Conservation (phyloP, 2,888 invertebrate species). For the Drosophila subquinaria region DNA sequence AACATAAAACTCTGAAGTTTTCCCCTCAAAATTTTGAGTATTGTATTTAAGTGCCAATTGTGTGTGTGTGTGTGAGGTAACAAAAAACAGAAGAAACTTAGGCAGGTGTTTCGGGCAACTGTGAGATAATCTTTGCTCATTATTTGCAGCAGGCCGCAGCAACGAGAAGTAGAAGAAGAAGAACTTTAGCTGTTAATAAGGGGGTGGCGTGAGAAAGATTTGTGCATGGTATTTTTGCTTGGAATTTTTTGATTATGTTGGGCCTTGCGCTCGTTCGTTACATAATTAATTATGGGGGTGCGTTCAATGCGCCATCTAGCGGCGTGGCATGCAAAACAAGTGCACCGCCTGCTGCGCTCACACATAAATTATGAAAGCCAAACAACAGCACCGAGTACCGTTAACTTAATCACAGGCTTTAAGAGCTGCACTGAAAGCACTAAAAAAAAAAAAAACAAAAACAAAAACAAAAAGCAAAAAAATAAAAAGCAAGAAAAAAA, state of each 20-base stretch:
- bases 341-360: constrained; percentile 69
- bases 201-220: constrained; percentile 69
- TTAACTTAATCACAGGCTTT: constrained; percentile 70
- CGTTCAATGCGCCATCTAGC: constrained; percentile 50
- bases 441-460: constrained; percentile 6
- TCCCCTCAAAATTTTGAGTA: too few relatives aligned
- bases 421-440: constrained; percentile 61
- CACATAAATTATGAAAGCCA: constrained; percentile 75
- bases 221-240: constrained; percentile 36
- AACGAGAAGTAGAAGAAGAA: not conserved
- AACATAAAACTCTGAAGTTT: not conserved
- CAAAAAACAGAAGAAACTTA: constrained; percentile 22
- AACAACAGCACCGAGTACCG: constrained; percentile 64
- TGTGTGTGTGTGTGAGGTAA: constrained; percentile 9
- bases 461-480: constrained; percentile 12
- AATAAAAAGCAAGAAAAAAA: not conserved
- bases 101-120: constrained; percentile 35
- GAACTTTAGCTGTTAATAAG: constrained; percentile 67
- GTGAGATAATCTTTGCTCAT: constrained; percentile 76
- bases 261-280: constrained; percentile 56
- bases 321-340: constrained; percentile 68
- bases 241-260: constrained; percentile 28
- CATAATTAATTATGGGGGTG: constrained; percentile 73
- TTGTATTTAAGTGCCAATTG: constrained; percentile 42
- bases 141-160: constrained; percentile 57